Base-by-base conservation (phyloP, 2,797 vertebrate species). In the Balearica regulorum region DNA sequence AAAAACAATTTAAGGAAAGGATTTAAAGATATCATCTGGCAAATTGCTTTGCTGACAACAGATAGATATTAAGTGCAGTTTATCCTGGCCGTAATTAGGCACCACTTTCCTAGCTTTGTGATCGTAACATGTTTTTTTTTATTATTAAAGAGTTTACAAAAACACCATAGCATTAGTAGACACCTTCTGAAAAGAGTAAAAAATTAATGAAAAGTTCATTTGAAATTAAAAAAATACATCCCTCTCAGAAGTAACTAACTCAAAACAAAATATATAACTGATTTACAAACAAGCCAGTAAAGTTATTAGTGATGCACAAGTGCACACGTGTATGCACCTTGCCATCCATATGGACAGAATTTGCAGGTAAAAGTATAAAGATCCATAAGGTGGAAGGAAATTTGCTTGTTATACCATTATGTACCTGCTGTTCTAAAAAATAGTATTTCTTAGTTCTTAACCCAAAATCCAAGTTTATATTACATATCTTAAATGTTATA, bases 31-130 rank as follows among this genome's bases (percentile, higher is more conserved):
- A 84, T 94, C 25, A 25, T 64, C 57, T 65, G 70, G 85, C 35
- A 94, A 91, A 85, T 92, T 94, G 91, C 86, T 94, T 94, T 85
- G 85, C 88, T 95, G 93, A 94, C 87, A 97, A 79, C 71, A 96
- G 91, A 93, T 81, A 97, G 88, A 87, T 95, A 95, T 76, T 93
- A 97, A 96, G 94, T 89, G 87, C 65, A 89, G 94, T 95, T 97
- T 96, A 97, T 91, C 73, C 93, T 90, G 90, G 79, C 62, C 2
- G 1, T 81, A 95, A 96, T 97, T 96, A 95, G 92, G 53, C 71
- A 93, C 58, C 35, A 39, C 66, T 92, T 97, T 87, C 72, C 81
- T 73, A 12, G 25, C 43, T 86, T 84, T 84, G 89, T 72, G 61
- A 96, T 85, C 41, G 28, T 92, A 88, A 88, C 25, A 60, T 46